Base-by-base conservation (phyloP, 2,113 vertebrate genomes). In the Chrysochloris asiatica region DNA sequence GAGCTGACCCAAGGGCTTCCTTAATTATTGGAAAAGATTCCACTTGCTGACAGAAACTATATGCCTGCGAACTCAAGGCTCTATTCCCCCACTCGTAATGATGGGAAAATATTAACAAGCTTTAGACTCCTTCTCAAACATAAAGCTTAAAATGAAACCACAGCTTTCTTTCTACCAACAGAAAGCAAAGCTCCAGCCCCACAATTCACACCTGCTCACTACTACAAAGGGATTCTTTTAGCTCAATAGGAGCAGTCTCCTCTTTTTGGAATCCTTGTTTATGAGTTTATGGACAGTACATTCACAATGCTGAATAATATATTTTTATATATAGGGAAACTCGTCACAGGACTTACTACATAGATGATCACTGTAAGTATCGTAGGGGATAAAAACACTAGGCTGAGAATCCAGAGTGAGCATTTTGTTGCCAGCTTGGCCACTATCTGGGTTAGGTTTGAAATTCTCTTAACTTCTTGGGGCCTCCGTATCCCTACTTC, bases 181-280 rank as follows among this genome's bases (percentile, higher is more conserved):
- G 83, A 93, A 94, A 73, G 4, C 47, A 67, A 94, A 52, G n/a
- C n/a, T n/a, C n/a, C n/a, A n/a, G n/a, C n/a, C n/a, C n/a, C n/a
- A n/a, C 21, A 90, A 69, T 50, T 67, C 79, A 76, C 2, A 79
- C 4, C 7, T 77, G 76, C 17, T 95, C 48, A 84, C 21, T 59
- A 30, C 41, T 93, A 63, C 90, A 59, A 86, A 90, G 13, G 10
- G 28, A 54, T 50, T 94, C 50, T 83, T 92, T 90, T 50, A 85
- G 17, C 33, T 3, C n/a, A 63, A 91, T 7, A 89, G 43, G 14
- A 93, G 16, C 38, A 77, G 1, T 36, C 47, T 47, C 17, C 83
- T 59, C 26, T 84, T 94, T 89, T 78, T 2, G 85, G 83, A 91
- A 77, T 56, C 63, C 76, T 12, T 7, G 50, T 59, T 48, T 77